Percentiles rank a stretch among this genome's conserved stretches.
These are phyloP conservation scores for Dascyllus trimaculatus DNA, from an alignment of 2,113 vertebrate genomes.

Conservation along the genomic window DNA sequence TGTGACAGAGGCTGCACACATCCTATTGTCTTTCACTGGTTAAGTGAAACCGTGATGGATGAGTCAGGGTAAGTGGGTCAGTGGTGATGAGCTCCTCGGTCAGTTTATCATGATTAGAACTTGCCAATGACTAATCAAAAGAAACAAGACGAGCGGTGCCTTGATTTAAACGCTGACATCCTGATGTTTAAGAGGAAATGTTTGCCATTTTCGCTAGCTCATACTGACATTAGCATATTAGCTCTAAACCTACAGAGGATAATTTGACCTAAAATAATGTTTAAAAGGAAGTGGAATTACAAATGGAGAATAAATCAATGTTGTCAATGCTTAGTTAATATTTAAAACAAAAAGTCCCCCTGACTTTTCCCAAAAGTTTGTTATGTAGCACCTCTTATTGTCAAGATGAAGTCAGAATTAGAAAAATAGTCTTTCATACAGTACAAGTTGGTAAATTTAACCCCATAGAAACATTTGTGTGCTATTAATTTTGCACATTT, in stretches of 20 bases:
- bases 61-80: conserved; percentile 31
- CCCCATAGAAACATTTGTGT: too few species aligned
- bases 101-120: conserved; percentile 39
- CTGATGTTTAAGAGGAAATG: neutral
- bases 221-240: neutral
- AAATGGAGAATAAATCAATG: too few species aligned
- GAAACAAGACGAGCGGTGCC: neutral
- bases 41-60: conserved; percentile 53
- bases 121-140: conserved; percentile 34
- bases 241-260: neutral
- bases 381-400: too few species aligned
- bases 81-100: conserved; percentile 17
- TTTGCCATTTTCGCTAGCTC: neutral
- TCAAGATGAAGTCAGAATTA: too few species aligned
- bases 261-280: too few species aligned
- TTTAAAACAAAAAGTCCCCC: too few species aligned
- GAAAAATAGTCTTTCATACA: too few species aligned
- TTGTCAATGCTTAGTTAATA: too few species aligned
- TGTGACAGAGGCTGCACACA: conserved; percentile 27
- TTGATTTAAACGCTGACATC: neutral
- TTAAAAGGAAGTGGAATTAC: too few species aligned
- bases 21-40: conserved; percentile 38
- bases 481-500: too few species aligned
- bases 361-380: too few species aligned
- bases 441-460: too few species aligned